A percentile compares a stretch with the other conserved stretches of the same genome.
These are phyloP conservation scores for Parthenolecanium corni DNA, from an alignment of 2,888 invertebrate genomes.

Conservation along the genomic window DNA sequence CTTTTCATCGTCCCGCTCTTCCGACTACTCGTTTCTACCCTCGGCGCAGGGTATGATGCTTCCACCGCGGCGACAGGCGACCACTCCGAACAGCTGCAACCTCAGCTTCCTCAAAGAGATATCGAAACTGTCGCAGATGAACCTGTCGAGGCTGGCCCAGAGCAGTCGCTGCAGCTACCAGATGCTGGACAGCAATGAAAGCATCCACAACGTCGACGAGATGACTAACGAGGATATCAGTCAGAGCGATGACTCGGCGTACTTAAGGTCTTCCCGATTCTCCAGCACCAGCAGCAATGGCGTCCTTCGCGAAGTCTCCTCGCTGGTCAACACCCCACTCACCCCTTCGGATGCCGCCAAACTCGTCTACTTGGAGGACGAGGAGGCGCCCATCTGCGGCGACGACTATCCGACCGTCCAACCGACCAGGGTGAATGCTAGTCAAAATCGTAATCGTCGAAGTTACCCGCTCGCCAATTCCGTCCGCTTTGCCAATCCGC, in stretches of 20 bases:
- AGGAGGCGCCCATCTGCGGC: conserved; percentile 44
- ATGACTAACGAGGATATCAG: conserved; percentile 1
- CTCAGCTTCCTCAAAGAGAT: conserved; percentile 50
- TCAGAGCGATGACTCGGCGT: conserved; percentile 37
- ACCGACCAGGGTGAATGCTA: conserved; percentile 45
- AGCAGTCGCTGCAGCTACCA: conserved; percentile 54
- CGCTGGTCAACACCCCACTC: conserved; percentile 36
- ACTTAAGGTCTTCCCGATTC: conserved; percentile 37
- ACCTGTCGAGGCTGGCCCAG: conserved; percentile 51
- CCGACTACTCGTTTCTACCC: neutral
- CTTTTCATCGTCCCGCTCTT: neutral
- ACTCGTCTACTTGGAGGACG: conserved; percentile 57
- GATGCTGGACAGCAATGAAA: conserved; percentile 44
- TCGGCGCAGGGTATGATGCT: conserved; percentile 23
- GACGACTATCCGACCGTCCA: conserved; percentile 43
- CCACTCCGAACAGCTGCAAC: conserved; percentile 33
- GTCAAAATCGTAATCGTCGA: conserved; percentile 37
- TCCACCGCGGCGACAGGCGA: conserved; percentile 32
- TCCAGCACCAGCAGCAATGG: conserved; percentile 16
- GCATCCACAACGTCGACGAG: conserved; percentile 25
- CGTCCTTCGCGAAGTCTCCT: conserved; percentile 17
- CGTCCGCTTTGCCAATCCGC: conserved; percentile 44
- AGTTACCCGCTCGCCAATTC: conserved; percentile 42
- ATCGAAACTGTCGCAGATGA: conserved; percentile 57
- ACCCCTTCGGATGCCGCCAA: conserved; percentile 57